A percentile compares a stretch with the other conserved stretches of the same genome.
These are phyloP conservation scores for Drosophila multiciliata DNA, from an alignment of 2,888 invertebrate genomes.

Conservation along the genomic window DNA sequence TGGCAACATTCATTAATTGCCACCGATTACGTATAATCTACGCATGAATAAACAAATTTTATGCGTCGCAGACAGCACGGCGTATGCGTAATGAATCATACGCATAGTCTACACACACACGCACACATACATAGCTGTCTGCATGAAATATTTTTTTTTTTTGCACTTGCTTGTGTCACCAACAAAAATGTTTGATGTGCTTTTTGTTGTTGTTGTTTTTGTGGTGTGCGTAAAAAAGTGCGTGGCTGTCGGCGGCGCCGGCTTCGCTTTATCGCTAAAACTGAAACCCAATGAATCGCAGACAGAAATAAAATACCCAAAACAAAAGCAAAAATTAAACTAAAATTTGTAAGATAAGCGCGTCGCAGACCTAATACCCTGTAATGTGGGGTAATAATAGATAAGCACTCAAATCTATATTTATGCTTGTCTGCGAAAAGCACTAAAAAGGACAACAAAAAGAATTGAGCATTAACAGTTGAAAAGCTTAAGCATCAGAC, in stretches of 20 bases:
- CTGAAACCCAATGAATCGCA: constrained; percentile 63
- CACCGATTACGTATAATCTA: constrained; percentile 13
- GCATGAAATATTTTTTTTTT: constrained; percentile 39
- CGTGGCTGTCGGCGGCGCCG: constrained; percentile 47
- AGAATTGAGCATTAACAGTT: neutral
- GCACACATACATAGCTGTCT: constrained; percentile 45
- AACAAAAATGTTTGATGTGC: constrained; percentile 7
- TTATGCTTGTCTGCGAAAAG: neutral
- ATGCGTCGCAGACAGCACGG: constrained; percentile 63
- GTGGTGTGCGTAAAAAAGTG: constrained; percentile 58
- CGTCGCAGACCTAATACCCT: constrained; percentile 4
- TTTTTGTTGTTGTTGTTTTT: constrained; percentile 12
- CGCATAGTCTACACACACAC: constrained; percentile 31
- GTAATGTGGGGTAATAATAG: neutral
- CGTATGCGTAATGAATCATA: constrained; percentile 66
- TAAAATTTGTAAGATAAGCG: neutral
- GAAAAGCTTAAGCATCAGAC: neutral
- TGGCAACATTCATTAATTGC: constrained; percentile 22
- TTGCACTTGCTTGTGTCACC: constrained; percentile 54
- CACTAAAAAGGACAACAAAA: neutral
- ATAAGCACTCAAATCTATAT: neutral
- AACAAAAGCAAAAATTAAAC: constrained; percentile 12
- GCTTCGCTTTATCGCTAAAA: constrained; percentile 54
- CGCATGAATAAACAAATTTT: neutral
- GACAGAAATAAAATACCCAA: constrained; percentile 40